Evolutionary conservation across 2,888 invertebrate genomes (phyloP), one percentile per base, ranked within the genome.

Genomic region (Diabrotica balteata): DNA sequence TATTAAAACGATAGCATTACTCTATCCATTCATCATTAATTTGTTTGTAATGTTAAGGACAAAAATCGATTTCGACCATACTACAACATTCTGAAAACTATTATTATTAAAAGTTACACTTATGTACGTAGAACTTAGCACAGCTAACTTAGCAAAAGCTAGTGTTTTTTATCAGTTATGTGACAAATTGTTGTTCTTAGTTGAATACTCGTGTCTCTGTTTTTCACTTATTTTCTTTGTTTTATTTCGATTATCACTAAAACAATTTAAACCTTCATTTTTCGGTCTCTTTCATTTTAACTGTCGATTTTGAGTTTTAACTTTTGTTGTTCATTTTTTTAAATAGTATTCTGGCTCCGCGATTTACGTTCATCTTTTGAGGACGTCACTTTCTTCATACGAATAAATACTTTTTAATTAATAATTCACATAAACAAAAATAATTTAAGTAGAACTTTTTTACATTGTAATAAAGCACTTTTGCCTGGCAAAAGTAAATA

Each of bases 261-360:
- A 59, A 49, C 3, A 32, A 32, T 32, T 32, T 32, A 5, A 32
- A 32, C 32, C 32, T 32, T 32, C 32, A 32, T 32, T 32, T 32
- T 11, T 59, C 47, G 7, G 59, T 59, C 22, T 46, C 47, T 47
- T 17, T 58, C 7, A 46, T 47, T 45, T 58, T 47, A 42, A 59
- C 53, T 43, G 32, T 59, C 43, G 59, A 59, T 59, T 32, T 50
- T 43, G 50, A 59, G 50, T 59, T 52, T 60, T 45, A 52, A 52
- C 9, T 44, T 50, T 43, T 43, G 42, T 59, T 53, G 17, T 53
- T 55, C 10, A 43, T 43, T 8, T 47, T 47, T 47, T 47, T 32
- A 32, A 32, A 54, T 43, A 11, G 45, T 57, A 57, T 11, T 60
- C 55, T 43, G 44, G 55, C 55, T 57, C 17, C 10, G 60, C 52